phyloP scores from a whole-genome alignment of 2,888 invertebrate species.

The Tuta absoluta region DNA sequence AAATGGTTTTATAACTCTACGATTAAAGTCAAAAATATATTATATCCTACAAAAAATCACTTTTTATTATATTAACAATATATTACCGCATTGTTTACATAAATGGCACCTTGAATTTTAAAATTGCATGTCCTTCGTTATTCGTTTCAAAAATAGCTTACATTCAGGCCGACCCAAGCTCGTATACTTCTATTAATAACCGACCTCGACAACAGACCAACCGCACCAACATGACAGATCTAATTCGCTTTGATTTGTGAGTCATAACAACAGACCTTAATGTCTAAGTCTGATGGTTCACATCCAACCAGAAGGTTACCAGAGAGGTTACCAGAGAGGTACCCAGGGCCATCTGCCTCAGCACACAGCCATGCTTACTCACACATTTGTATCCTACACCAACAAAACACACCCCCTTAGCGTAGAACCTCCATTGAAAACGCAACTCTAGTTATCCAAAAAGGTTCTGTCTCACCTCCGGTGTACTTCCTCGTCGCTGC shows the following conservation, averaged over 20 bases:
- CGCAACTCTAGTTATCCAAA: conserved; percentile 45
- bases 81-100: neutral
- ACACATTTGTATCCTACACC: conserved; percentile 39
- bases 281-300: conserved; percentile 39
- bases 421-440: conserved; percentile 72
- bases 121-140: neutral
- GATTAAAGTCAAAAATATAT: neutral
- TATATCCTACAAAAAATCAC: neutral
- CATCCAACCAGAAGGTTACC: conserved; percentile 44
- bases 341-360: conserved; percentile 41
- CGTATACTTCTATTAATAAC: conserved; percentile 27
- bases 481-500: conserved; percentile 30
- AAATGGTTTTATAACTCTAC: too few relatives aligned
- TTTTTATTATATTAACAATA: neutral
- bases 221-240: conserved; percentile 25
- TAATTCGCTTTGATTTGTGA: conserved; percentile 37
- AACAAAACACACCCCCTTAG: conserved; percentile 44
- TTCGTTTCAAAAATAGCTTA: neutral
- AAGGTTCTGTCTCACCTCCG: conserved; percentile 47
- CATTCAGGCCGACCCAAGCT: conserved; percentile 29
- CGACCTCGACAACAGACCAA: conserved; percentile 26
- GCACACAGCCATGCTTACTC: conserved; percentile 43
- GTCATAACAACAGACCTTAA: conserved; percentile 35
- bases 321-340: conserved; percentile 41
- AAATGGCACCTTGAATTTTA: neutral